phyloP scores from a whole-genome alignment of 1,140 invertebrate species.

The Sitodiplosis mosellana region DNA sequence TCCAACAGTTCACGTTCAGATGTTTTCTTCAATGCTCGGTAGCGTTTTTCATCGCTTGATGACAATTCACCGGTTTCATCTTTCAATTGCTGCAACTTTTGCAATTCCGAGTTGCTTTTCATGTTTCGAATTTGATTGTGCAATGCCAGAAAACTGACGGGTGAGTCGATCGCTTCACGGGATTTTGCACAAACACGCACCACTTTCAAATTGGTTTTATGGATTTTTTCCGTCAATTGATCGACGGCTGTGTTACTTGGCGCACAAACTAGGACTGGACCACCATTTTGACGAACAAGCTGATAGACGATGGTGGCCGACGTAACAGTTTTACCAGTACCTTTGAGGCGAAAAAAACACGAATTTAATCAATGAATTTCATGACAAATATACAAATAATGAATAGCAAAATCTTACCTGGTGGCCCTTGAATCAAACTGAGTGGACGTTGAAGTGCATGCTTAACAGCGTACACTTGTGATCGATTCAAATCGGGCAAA shows the following conservation, averaged over 20 bases:
- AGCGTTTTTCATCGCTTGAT: constrained; percentile 85
- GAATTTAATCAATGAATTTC: not conserved
- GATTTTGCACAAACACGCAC: constrained; percentile 95
- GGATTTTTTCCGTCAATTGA: constrained; percentile 97
- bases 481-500: constrained; percentile 91
- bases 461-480: constrained; percentile 97
- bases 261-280: constrained; percentile 93
- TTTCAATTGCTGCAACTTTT: constrained; percentile 91
- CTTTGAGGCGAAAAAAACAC: constrained; percentile 25
- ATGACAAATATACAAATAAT: not conserved
- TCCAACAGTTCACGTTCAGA: constrained; percentile 85
- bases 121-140: constrained; percentile 96
- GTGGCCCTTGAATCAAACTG: constrained; percentile 88
- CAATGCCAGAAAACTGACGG: constrained; percentile 88
- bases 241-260: constrained; percentile 99
- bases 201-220: constrained; percentile 91
- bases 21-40: constrained; percentile 75
- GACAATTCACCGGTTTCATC: constrained; percentile 95
- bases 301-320: constrained; percentile 99
- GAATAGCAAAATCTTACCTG: constrained; percentile 19
- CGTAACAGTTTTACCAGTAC: constrained; percentile 97
- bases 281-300: constrained; percentile 82
- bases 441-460: constrained; percentile 93
- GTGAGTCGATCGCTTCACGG: constrained; percentile 93
- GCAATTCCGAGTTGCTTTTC: constrained; percentile 74